Base-by-base conservation (phyloP, 2,797 vertebrate species). In the Varecia variegata region DNA sequence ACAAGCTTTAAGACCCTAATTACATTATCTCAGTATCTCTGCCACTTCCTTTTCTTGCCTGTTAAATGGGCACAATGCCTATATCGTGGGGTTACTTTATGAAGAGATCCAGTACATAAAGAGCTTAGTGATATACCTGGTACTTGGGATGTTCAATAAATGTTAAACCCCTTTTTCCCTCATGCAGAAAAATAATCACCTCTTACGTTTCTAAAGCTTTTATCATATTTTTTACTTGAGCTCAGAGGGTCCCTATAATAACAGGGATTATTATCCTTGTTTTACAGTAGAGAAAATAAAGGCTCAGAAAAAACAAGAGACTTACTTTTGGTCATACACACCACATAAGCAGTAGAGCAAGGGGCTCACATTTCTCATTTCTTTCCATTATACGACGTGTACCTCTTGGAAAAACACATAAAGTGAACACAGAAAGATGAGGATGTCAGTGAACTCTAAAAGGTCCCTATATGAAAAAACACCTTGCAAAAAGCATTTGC, bases 221-320 rank as follows among this genome's bases (percentile, higher is more conserved):
- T 87, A 95, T 45, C 14, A 32, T 15, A 40, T 30, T 67, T 80
- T 88, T 88, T 76, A 87, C 47, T 93, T 95, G 60, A 82, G 54
- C 27, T 74, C 15, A 43, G 17, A 94, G 80, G 74, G 89, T 65
- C 25, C 5, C 14, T 67, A 7, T 17, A 13, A 50, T 89, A 60
- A 60, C 12, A 73, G 56, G 3, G 17, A 82, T 93, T 95, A 47
- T 90, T 90, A 38, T 73, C 5, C 21, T 30, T 91, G 1, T 84
- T 92, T 71, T 87, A 76, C 3, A 86, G 14, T 85, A 58, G 54
- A 90, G 68, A 77, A 88, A 82, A 71, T 50, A 83, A 86, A 93
- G 14, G 3, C 68, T 96, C 50, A 94, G 50, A 88, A 85, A 82
- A 47, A 40, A 54, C 21, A 88, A 54, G 54, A 40, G 40, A 17